A percentile compares a stretch with the other conserved stretches of the same genome.
Evolutionary conservation across 2,888 invertebrate species (phyloP).

Genomic region (Punctoribates punctum): DNA sequence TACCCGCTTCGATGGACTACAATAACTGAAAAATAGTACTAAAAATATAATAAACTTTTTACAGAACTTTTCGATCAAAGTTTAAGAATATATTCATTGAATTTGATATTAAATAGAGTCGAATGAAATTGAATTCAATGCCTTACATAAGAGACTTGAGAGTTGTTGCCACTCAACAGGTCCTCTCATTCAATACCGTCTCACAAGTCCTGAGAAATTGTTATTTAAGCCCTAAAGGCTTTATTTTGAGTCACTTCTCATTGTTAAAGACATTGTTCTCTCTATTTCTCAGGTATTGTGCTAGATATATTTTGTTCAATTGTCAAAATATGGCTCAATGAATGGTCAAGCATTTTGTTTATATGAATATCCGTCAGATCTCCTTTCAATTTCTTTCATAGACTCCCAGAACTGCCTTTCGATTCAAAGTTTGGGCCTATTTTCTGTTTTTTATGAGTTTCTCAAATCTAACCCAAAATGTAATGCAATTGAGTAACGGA

Average conservation of each 20-base stretch:
- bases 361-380: constrained; percentile 28
- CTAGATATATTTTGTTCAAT: background rate
- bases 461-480: background rate
- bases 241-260: constrained; percentile 6
- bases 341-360: constrained; percentile 27
- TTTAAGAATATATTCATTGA: constrained; percentile 11
- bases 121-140: background rate
- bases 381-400: constrained; percentile 16
- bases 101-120: constrained; percentile 4
- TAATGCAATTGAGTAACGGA: constrained; percentile 32
- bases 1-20: constrained; percentile 14
- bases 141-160: background rate
- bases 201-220: background rate
- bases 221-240: constrained; percentile 32
- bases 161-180: constrained; percentile 33
- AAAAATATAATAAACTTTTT: constrained; percentile 15
- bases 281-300: background rate
- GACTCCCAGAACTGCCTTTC: background rate
- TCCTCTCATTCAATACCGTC: background rate
- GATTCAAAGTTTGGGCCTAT: background rate
- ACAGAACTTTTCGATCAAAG: background rate
- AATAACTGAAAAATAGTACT: background rate
- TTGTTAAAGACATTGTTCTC: background rate
- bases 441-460: background rate
- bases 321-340: constrained; percentile 1